Base-by-base conservation (phyloP, 2,888 invertebrate genomes). In the Diadromus collaris region DNA sequence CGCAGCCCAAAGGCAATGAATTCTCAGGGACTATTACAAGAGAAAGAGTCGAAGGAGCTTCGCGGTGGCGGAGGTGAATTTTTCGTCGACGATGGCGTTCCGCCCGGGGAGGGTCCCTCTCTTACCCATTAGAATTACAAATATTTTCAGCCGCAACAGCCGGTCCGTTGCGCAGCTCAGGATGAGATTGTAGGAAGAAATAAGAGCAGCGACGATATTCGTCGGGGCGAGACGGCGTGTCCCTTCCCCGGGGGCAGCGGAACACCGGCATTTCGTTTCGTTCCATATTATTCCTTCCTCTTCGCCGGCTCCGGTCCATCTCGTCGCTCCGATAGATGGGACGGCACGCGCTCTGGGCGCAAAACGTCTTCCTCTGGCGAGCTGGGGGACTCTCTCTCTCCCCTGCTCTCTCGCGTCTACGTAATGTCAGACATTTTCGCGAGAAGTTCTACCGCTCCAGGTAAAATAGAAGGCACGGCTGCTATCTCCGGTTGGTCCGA, bases 51-150 rank as follows among this genome's bases (percentile, higher is more conserved):
- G 32, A 73, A 41, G 65, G 58, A 48, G 34, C 32, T 32, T 41
- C 60, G 70, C 13, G 51, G 48, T 21, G 60, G 41, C 48, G 72
- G 27, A 29, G 56, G 46, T 73, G 58, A 34, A 65, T 58, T 73
- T 73, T 73, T 67, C 58, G 73, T 60, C 56, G 58, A 67, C 32
- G 72, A 41, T 24, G 46, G 58, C 56, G 64, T 63, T 34, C 72
- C 54, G 72, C 64, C 72, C 60, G 67, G 60, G 56, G 58, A 74
- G 70, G 67, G 48, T 69, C 46, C 56, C 63, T 71, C 67, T 54
- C 44, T 58, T 83, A 83, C 83, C 84, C 82, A 88, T 88, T 88
- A 88, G 88, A 88, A 88, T 88, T 87, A 88, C 88, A 88, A 88
- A 88, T 88, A 87, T 74, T 73, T 83, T 78, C 32, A 76, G 82